Percentiles rank a stretch among this genome's conserved stretches.
Evolutionary conservation across 2,113 vertebrate species (phyloP).

Genomic region (Scytalopus superciliaris): DNA sequence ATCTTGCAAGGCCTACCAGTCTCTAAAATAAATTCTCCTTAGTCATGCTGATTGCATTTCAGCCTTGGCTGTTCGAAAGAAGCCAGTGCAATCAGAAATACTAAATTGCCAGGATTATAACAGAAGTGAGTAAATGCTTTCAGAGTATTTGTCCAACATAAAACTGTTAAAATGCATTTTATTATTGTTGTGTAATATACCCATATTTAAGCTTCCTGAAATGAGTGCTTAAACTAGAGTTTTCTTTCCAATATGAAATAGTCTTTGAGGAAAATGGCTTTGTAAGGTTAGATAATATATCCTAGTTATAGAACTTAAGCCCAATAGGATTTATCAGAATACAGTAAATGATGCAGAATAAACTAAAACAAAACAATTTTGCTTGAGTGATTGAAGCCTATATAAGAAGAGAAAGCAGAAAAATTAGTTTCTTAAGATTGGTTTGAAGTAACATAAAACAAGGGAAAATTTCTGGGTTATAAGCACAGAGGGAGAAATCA

Average conservation of each 20-base stretch:
- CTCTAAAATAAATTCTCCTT: not conserved
- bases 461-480: not conserved
- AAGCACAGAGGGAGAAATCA: not conserved
- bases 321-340: not conserved
- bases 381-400: not conserved
- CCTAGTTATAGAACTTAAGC: not conserved
- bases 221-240: not conserved
- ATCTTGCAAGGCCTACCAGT: not conserved
- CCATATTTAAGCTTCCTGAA: not conserved
- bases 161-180: not conserved
- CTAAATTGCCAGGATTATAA: not conserved
- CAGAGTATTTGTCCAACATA: not conserved
- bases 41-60: not conserved
- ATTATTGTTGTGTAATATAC: not conserved
- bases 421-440: not conserved
- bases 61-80: not conserved
- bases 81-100: not conserved
- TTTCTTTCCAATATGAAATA: not conserved
- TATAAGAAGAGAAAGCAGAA: slow-evolving; percentile 5
- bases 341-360: not conserved
- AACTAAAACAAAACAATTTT: slow-evolving; percentile 24
- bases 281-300: not conserved
- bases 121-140: not conserved
- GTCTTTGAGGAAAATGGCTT: not conserved
- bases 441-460: not conserved